Evolutionary conservation across 2,113 vertebrate genomes (phyloP).

Genomic region (Sphaerodactylus townsendi): DNA sequence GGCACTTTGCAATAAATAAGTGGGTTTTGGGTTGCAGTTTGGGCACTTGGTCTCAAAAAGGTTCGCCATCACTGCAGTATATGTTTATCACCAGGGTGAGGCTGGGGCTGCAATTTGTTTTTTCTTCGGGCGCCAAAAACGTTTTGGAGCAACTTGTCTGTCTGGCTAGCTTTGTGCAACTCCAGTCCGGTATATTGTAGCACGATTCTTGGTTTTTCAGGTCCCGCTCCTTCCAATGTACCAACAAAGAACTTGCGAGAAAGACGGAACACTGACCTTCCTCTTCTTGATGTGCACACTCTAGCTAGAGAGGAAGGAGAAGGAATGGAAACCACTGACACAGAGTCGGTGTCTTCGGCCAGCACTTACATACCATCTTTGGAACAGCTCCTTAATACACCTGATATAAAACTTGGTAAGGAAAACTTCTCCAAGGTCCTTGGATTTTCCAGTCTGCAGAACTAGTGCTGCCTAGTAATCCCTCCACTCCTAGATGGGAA

Average conservation of each 20-base stretch:
- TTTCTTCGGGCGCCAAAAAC: background rate
- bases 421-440: background rate
- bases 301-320: slow-evolving; percentile 92
- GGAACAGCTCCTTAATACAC: slow-evolving; percentile 90
- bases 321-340: slow-evolving; percentile 94
- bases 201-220: slow-evolving; percentile 62
- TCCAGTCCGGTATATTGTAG: background rate
- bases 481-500: background rate
- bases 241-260: slow-evolving; percentile 78
- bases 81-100: background rate
- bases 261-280: slow-evolving; percentile 77
- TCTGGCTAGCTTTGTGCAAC: background rate
- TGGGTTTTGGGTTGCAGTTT: too few relatives aligned
- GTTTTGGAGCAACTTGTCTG: background rate
- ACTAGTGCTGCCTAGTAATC: background rate
- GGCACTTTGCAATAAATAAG: too few relatives aligned
- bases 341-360: slow-evolving; percentile 81
- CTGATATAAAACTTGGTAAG: slow-evolving; percentile 87
- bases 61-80: too few relatives aligned
- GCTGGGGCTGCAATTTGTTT: background rate
- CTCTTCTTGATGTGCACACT: slow-evolving; percentile 82
- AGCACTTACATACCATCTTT: slow-evolving; percentile 80
- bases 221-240: slow-evolving; percentile 72
- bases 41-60: too few relatives aligned
- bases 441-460: background rate